phyloP scores from a whole-genome alignment of 1,140 invertebrate genomes.

The Aleiodes sp. region DNA sequence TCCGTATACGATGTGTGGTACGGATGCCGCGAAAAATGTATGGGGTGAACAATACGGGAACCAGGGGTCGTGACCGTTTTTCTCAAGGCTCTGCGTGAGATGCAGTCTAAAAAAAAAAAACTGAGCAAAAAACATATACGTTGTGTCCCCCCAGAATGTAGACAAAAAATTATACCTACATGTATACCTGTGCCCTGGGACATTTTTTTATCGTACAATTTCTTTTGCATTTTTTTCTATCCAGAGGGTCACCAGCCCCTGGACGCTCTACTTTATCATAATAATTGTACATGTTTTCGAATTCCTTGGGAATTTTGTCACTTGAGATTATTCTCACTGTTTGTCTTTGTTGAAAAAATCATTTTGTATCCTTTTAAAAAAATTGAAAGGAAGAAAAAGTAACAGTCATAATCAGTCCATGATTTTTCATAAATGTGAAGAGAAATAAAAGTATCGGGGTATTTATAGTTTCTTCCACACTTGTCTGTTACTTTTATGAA shows the following conservation, averaged over 20 bases:
- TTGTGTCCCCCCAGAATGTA: background rate
- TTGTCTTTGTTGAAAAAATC: background rate
- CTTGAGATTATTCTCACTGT: background rate
- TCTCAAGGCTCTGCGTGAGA: slow-evolving; percentile 26
- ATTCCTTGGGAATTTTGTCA: background rate
- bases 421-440: too few relatives aligned
- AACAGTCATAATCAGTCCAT: too few relatives aligned
- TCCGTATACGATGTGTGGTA: too few relatives aligned
- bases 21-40: slow-evolving; percentile 16
- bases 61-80: slow-evolving; percentile 26
- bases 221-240: background rate
- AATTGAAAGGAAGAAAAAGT: too few relatives aligned
- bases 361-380: too few relatives aligned
- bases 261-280: background rate
- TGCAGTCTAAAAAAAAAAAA: slow-evolving; percentile 14
- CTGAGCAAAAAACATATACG: background rate
- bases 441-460: background rate
- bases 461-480: background rate
- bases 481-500: slow-evolving; percentile 45
- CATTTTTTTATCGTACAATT: slow-evolving; percentile 23
- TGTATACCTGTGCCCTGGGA: slow-evolving; percentile 18
- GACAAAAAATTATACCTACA: slow-evolving; percentile 15
- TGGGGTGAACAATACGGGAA: slow-evolving; percentile 16
- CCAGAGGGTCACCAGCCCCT: background rate
- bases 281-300: background rate